Conservation (phyloP, 2,113 vertebrate genomes). For the Anseranas semipalmata region DNA sequence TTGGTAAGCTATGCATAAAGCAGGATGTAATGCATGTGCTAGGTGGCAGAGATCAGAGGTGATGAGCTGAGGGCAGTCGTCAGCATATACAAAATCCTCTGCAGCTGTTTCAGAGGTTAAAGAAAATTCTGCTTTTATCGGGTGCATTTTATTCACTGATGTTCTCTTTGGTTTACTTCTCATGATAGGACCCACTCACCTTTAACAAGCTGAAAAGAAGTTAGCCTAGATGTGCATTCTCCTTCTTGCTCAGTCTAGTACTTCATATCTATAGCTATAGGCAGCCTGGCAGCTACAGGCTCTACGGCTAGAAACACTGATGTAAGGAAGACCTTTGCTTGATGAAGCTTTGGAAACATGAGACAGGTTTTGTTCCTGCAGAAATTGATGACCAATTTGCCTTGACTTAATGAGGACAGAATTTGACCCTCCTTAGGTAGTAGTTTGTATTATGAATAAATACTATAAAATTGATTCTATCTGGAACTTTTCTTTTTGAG, state of each 20-base stretch:
- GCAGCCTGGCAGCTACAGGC: background rate
- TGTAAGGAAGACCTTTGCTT: background rate
- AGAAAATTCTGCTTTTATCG: background rate
- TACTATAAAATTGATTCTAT: background rate
- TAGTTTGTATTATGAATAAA: background rate
- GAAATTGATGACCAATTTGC: background rate
- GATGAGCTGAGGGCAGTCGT: background rate
- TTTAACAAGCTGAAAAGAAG: background rate
- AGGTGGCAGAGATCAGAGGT: background rate
- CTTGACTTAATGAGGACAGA: background rate
- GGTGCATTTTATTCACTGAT: background rate
- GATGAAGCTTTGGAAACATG: background rate
- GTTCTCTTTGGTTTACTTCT: background rate
- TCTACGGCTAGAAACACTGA: background rate
- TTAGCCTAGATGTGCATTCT: background rate
- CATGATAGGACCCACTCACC: no score
- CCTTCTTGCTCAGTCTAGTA: background rate
- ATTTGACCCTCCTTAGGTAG: background rate
- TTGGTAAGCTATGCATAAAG: background rate
- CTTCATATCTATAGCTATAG: accelerated
- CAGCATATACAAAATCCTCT: background rate
- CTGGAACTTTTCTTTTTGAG: background rate
- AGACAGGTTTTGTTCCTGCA: background rate
- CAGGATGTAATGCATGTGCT: background rate
- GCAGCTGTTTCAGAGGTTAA: background rate